These are phyloP conservation scores for Nomada lathburiana DNA, from an alignment of 2,888 invertebrate genomes.

Conservation along the genomic window DNA sequence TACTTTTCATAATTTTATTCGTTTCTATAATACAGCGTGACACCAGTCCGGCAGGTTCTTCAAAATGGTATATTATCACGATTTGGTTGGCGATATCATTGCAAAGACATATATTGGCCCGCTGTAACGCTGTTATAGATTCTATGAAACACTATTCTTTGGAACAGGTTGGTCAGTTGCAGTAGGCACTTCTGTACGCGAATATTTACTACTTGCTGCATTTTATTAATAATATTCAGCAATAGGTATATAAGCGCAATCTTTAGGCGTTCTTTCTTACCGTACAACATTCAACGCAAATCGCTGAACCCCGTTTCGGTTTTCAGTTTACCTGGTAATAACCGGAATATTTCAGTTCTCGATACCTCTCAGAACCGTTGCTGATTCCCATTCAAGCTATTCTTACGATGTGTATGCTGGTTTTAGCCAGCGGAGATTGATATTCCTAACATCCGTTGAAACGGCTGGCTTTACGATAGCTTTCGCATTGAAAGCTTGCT, in stretches of 20 bases:
- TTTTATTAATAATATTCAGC: too few species aligned
- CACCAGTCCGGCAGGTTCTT: too few species aligned
- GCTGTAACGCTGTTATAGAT: too few species aligned
- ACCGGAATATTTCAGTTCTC: constrained; percentile 65
- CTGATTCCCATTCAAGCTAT: constrained; percentile 72
- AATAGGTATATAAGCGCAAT: neutral
- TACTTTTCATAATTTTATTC: too few species aligned
- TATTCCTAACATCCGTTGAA: constrained; percentile 76
- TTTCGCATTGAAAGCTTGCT: constrained; percentile 71
- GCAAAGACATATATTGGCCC: too few species aligned
- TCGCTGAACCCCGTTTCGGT: constrained; percentile 36
- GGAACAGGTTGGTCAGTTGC: too few species aligned
- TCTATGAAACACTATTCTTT: too few species aligned
- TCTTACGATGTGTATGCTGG: constrained; percentile 75
- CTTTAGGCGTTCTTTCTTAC: neutral
- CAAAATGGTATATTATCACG: too few species aligned
- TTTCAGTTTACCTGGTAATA: constrained; percentile 44
- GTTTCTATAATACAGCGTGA: too few species aligned
- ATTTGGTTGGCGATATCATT: too few species aligned
- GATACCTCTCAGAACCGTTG: constrained; percentile 72
- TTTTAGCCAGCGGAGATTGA: constrained; percentile 71
- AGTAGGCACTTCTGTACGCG: too few species aligned
- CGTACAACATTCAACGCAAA: constrained; percentile 13
- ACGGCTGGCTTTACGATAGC: constrained; percentile 74
- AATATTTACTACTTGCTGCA: too few species aligned